Evolutionary conservation across 2,888 invertebrate species (phyloP).

Genomic region (Leptopterna dolabrata): DNA sequence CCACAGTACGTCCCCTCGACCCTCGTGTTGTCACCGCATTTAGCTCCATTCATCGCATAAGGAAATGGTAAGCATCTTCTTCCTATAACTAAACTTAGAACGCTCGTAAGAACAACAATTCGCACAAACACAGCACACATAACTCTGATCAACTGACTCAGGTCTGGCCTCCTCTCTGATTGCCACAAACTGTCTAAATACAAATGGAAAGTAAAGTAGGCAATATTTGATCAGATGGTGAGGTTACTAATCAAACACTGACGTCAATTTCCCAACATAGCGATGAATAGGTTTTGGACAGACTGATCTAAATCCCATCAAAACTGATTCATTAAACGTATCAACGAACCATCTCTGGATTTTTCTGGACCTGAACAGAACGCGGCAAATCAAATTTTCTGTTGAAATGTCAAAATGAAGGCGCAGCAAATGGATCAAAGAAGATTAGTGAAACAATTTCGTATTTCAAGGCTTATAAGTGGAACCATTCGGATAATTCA

Average conservation of each 20-base stretch:
- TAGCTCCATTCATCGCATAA: neutral
- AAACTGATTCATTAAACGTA: no score
- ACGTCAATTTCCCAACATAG: no score
- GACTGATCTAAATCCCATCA: no score
- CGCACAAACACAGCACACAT: neutral
- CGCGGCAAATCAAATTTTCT: no score
- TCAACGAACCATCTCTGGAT: no score
- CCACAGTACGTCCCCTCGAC: slow-evolving; percentile 21
- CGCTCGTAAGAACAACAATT: neutral
- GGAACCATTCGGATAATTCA: no score
- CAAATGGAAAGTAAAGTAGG: neutral
- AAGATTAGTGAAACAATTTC: no score
- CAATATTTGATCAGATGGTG: neutral
- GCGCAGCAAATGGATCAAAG: no score
- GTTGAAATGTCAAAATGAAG: no score
- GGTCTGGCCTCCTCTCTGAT: neutral
- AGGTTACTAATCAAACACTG: neutral
- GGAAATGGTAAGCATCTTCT: slow-evolving; percentile 19
- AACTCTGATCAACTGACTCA: neutral
- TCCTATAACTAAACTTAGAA: neutral
- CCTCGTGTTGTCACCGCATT: slow-evolving; percentile 32
- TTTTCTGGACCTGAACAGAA: no score
- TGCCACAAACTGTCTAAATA: neutral
- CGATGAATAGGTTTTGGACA: neutral
- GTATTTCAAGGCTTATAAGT: no score